A percentile compares a stretch with the other conserved stretches of the same genome.
Conservation (phyloP, 2,797 vertebrate species). For the Sylvilagus floridanus region DNA sequence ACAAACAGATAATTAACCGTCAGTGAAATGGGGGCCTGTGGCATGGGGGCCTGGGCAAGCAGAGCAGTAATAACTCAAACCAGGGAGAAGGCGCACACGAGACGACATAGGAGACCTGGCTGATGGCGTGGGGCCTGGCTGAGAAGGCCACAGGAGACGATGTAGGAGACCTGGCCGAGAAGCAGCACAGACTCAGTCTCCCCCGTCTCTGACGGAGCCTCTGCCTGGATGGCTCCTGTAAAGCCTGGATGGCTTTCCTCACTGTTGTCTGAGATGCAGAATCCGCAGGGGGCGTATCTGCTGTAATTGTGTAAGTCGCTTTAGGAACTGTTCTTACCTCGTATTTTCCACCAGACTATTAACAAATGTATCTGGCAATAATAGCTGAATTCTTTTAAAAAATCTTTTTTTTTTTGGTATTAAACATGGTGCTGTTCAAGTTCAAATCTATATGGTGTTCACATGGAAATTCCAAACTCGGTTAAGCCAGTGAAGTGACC, state of each 20-base stretch:
- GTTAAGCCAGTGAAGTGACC: neutral
- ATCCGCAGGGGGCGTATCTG: neutral
- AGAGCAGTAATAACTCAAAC: neutral
- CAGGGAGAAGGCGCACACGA: neutral
- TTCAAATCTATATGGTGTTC: neutral
- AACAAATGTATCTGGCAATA: neutral
- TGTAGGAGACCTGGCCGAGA: neutral
- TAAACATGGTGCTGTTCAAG: neutral
- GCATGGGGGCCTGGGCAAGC: neutral
- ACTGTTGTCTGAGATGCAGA: neutral
- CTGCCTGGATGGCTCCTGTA: neutral
- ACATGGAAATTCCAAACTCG: neutral
- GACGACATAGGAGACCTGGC: neutral
- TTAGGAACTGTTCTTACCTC: neutral
- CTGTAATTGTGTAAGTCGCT: neutral
- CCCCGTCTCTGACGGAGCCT: neutral
- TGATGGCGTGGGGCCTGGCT: no score
- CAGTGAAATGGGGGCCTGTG: neutral
- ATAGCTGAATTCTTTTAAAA: neutral
- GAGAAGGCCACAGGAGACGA: no score
- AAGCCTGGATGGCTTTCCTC: neutral
- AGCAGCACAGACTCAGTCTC: accelerated
- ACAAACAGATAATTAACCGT: neutral
- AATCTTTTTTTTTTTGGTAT: neutral
- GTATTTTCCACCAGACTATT: neutral